Evolutionary conservation across 1,140 invertebrate species (phyloP).

Genomic region (Vollenhovia emeryi): DNA sequence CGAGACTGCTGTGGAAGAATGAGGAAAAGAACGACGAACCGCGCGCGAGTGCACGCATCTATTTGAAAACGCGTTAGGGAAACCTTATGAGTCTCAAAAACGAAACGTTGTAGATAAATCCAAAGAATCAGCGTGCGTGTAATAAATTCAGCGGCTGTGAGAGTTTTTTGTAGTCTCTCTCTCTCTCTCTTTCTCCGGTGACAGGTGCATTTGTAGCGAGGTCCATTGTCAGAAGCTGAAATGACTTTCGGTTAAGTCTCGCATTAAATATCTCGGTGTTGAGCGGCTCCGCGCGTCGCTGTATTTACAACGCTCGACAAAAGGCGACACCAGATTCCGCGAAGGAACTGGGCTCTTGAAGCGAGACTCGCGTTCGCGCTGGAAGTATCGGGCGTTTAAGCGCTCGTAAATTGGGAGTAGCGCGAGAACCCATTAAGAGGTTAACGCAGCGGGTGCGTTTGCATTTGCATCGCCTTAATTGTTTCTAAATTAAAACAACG

Average conservation of each 20-base stretch:
- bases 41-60: not conserved
- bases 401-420: constrained; percentile 65
- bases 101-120: not conserved
- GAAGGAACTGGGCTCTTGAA: not conserved
- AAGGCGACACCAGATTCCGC: not conserved
- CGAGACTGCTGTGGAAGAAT: not conserved
- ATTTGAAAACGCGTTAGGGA: not conserved
- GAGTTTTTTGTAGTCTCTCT: not conserved
- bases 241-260: not conserved
- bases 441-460: constrained; percentile 58
- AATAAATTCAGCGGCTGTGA: not conserved
- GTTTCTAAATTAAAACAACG: constrained; percentile 63
- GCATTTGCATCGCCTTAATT: constrained; percentile 71
- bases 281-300: not conserved
- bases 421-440: constrained; percentile 63
- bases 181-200: no score
- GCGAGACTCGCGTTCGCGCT: not conserved
- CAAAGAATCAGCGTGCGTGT: not conserved
- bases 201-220: not conserved
- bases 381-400: constrained; percentile 45
- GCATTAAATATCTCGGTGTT: not conserved
- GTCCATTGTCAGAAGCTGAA: not conserved
- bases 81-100: not conserved
- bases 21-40: not conserved
- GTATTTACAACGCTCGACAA: not conserved